phyloP scores from a whole-genome alignment of 2,797 vertebrate species.

The Clarias pachynema region DNA sequence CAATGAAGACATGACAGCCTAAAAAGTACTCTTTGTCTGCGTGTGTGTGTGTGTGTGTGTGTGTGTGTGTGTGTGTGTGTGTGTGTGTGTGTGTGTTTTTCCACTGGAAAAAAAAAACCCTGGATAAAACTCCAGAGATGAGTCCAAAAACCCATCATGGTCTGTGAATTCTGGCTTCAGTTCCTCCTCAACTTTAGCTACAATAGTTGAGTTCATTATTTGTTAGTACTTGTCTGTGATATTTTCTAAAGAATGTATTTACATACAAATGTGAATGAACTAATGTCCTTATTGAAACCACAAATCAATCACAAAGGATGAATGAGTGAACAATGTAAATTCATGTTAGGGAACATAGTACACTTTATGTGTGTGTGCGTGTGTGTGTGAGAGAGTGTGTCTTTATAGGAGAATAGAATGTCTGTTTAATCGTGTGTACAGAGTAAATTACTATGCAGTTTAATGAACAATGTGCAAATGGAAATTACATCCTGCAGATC shows the following conservation, averaged over 20 bases:
- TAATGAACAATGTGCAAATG: conserved; percentile 64
- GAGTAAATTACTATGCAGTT: conserved; percentile 40
- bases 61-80: conserved; percentile 5
- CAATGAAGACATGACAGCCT: not conserved
- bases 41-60: not conserved
- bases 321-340: not conserved
- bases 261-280: not conserved
- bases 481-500: conserved; percentile 62
- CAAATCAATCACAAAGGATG: not conserved
- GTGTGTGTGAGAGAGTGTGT: not conserved
- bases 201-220: not conserved
- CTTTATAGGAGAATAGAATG: conserved; percentile 47
- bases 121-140: not conserved
- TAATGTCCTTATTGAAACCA: not conserved
- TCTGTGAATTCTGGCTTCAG: not conserved
- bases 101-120: not conserved
- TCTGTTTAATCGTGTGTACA: conserved; percentile 49
- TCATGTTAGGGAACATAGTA: not conserved
- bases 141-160: not conserved
- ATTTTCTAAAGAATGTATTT: conserved; percentile 9
- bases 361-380: not conserved
- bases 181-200: not conserved
- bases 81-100: not conserved
- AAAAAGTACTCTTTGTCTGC: not conserved
- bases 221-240: not conserved